A percentile compares a stretch with the other conserved stretches of the same genome.
phyloP scores from a whole-genome alignment of 1,140 invertebrate species.

The Himalopsyche phryganea region DNA sequence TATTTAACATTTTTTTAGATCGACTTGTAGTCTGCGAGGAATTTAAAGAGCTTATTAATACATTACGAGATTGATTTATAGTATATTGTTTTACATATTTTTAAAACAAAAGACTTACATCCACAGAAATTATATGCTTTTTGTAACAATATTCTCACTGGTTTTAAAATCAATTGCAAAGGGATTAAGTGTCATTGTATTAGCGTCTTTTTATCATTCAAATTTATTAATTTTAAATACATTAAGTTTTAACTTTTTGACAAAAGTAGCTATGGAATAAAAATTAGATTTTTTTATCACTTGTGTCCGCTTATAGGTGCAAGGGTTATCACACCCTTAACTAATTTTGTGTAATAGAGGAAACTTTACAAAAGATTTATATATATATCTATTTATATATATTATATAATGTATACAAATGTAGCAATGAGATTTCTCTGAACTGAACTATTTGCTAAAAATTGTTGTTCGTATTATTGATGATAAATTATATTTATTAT shows the following conservation, averaged over 20 bases:
- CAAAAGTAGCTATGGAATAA: too few species aligned
- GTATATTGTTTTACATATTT: too few species aligned
- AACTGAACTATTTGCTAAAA: conserved; percentile 16
- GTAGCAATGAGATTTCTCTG: conserved; percentile 15
- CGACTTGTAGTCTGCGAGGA: too few species aligned
- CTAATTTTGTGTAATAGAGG: conserved; percentile 9
- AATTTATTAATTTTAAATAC: neutral
- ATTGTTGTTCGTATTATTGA: too few species aligned
- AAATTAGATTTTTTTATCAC: neutral
- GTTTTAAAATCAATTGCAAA: too few species aligned
- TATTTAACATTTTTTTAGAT: too few species aligned
- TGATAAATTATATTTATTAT: too few species aligned
- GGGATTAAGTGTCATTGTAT: neutral
- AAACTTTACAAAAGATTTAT: conserved; percentile 4
- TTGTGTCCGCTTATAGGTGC: conserved; percentile 20
- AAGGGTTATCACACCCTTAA: conserved; percentile 1
- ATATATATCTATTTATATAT: conserved; percentile 9
- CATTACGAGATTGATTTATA: too few species aligned
- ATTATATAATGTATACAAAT: neutral
- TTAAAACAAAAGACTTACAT: too few species aligned
- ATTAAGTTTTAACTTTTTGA: neutral
- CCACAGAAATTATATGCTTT: too few species aligned
- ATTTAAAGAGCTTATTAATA: too few species aligned
- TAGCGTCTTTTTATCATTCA: neutral
- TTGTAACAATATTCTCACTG: too few species aligned